These are phyloP conservation scores for Eupelmus urozonus DNA, from an alignment of 2,888 invertebrate genomes.

Conservation along the genomic window DNA sequence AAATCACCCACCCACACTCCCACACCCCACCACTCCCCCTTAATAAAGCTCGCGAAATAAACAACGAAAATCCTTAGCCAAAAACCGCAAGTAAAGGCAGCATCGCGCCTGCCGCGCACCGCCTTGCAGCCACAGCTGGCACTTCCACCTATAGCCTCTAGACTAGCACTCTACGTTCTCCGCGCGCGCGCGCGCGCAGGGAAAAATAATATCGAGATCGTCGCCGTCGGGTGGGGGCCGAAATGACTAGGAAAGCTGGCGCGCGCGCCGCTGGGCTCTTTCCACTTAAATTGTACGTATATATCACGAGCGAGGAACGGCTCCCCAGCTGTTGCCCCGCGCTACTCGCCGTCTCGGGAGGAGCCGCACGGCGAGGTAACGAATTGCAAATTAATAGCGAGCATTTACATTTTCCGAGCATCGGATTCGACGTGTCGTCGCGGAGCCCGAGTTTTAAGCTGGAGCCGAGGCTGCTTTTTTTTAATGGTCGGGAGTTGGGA, in stretches of 20 bases:
- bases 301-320: slow-evolving; percentile 62
- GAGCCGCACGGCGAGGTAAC: slow-evolving; percentile 52
- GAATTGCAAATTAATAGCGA: slow-evolving; percentile 67
- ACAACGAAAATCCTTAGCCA: not conserved
- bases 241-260: slow-evolving; percentile 57
- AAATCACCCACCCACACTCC: not conserved
- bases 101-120: not conserved
- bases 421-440: no score
- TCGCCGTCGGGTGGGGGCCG: no score
- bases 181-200: not conserved
- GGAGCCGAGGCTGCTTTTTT: no score
- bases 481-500: no score
- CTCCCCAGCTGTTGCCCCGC: slow-evolving; percentile 68
- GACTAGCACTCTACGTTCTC: not conserved
- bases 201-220: slow-evolving; percentile 50
- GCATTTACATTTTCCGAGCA: slow-evolving; percentile 73
- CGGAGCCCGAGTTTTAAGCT: no score
- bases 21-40: not conserved
- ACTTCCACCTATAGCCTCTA: not conserved
- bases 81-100: not conserved
- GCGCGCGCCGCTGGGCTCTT: slow-evolving; percentile 16
- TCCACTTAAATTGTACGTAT: slow-evolving; percentile 53
- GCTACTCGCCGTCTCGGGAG: not conserved
- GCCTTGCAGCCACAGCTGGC: not conserved
- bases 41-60: not conserved